Evolutionary conservation across 2,888 invertebrate genomes (phyloP).

Genomic region (Carpatolechia fugitivella): DNA sequence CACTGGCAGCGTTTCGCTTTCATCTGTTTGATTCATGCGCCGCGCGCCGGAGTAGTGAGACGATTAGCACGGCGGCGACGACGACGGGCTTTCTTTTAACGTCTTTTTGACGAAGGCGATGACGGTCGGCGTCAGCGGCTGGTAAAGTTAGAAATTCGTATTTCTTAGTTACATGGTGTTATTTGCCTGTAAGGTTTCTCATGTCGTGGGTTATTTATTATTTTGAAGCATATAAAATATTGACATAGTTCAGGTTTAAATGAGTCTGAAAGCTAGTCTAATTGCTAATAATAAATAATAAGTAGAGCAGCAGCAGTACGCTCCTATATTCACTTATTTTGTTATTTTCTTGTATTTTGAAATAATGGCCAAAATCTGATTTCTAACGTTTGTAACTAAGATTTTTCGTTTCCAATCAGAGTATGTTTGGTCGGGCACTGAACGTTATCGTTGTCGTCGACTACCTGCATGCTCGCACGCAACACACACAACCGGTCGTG

Average conservation of each 20-base stretch:
- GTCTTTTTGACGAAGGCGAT: not conserved
- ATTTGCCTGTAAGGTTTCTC: too few relatives aligned
- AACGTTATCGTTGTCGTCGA: constrained; percentile 28
- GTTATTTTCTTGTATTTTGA: too few relatives aligned
- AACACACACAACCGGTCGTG: constrained; percentile 67
- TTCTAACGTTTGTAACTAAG: too few relatives aligned
- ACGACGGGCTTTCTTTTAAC: constrained; percentile 28
- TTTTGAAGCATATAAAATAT: too few relatives aligned
- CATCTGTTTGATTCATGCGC: constrained; percentile 23
- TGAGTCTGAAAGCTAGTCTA: too few relatives aligned
- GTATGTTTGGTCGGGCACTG: not conserved
- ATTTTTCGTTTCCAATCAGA: not conserved
- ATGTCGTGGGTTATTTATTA: too few relatives aligned
- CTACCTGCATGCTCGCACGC: constrained; percentile 49
- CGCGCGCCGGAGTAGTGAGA: too few relatives aligned
- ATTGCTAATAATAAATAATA: too few relatives aligned
- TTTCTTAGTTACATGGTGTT: not conserved
- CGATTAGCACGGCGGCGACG: constrained; percentile 30
- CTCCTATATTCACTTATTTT: too few relatives aligned
- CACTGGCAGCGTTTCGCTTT: constrained; percentile 25
- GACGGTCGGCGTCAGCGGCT: not conserved
- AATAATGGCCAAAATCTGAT: too few relatives aligned
- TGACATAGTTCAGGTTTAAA: too few relatives aligned
- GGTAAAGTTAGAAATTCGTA: not conserved
- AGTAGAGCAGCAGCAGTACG: too few relatives aligned